Conservation (phyloP, 2,888 invertebrate species). For the Amblyteles armatorius region DNA sequence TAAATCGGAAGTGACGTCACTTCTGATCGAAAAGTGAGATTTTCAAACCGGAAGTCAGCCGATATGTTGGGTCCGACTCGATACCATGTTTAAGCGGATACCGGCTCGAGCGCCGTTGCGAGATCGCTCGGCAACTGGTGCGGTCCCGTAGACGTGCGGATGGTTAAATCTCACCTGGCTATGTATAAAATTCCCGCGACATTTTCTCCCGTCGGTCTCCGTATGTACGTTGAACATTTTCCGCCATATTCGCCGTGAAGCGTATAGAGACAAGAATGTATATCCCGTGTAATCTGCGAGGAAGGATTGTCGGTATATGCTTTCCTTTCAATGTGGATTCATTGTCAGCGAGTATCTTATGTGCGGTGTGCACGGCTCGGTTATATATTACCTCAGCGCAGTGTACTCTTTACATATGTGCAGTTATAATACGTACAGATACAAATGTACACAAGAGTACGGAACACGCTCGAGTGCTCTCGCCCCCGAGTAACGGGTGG, state of each 20-base stretch:
- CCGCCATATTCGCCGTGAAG: background rate
- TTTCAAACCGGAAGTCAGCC: no score
- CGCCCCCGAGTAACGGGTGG: constrained; percentile 5
- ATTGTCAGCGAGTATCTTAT: constrained; percentile 16
- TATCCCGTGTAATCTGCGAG: constrained; percentile 10
- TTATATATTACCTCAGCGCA: background rate
- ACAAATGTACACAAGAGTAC: constrained; percentile 38
- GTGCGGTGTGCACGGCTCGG: background rate
- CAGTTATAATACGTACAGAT: constrained; percentile 41
- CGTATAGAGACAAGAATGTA: background rate
- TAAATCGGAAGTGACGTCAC: no score
- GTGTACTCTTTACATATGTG: constrained; percentile 18
- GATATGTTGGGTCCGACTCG: no score
- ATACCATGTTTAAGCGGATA: no score
- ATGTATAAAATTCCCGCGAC: background rate
- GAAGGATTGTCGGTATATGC: constrained; percentile 21
- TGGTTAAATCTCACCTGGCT: background rate
- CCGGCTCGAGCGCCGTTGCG: no score
- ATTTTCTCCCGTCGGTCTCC: constrained; percentile 20
- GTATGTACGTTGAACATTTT: constrained; percentile 24
- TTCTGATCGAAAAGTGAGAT: no score
- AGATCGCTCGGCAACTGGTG: no score
- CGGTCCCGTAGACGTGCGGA: no score
- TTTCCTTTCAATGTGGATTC: constrained; percentile 23
- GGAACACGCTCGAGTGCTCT: constrained; percentile 35